Evolutionary conservation across 30 jellyfish, hydroid and myxozoan species (phyloP), one percentile per base, ranked within the genome.

Genomic region (Pelagia noctiluca): DNA sequence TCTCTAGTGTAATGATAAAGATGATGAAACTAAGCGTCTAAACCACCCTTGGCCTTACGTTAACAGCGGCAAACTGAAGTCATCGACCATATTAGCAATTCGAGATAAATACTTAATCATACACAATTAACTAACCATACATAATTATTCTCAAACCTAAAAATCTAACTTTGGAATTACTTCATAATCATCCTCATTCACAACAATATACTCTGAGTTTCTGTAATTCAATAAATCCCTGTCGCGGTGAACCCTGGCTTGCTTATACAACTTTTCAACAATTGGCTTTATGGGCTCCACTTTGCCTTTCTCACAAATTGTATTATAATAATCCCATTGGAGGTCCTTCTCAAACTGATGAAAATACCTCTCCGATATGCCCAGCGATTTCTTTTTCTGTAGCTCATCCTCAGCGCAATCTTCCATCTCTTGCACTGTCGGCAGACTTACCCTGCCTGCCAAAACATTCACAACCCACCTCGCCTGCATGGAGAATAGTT

Each of bases 401-500:
- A 71, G 5, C n/a, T 80, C 95, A 25, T 54, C 61, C 21, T 25
- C 60, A 19, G 35, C 18, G 29, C 84, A 93, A 13, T 67, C 54
- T 3, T 48, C 65, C 97, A 90, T 83, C 63, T 90, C 96, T 2
- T 53, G 73, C 21, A 1, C 21, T 0, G 92, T 21, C 25, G 97
- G 97, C 0, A 90, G 85, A 38, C 48, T 50, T 29, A 36, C 71
- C 21, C 25, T 63, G 28, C 86, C 96, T 1, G 89, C 36, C 18
- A 76, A 63, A 18, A 90, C 88, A 54, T 53, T 70, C 2, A 42
- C 60, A 11, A 84, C 62, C 86, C 90, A 90, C 48, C 78, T 84
- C 52, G 96, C 84, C 50, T 90, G 96, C 85, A 62, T 60, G 12
- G 89, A 69, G 62, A 81, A 81, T 34, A 89, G 34, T 26, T 91